Conservation (phyloP, 2,888 invertebrate species). For the Nebria brevicollis region DNA sequence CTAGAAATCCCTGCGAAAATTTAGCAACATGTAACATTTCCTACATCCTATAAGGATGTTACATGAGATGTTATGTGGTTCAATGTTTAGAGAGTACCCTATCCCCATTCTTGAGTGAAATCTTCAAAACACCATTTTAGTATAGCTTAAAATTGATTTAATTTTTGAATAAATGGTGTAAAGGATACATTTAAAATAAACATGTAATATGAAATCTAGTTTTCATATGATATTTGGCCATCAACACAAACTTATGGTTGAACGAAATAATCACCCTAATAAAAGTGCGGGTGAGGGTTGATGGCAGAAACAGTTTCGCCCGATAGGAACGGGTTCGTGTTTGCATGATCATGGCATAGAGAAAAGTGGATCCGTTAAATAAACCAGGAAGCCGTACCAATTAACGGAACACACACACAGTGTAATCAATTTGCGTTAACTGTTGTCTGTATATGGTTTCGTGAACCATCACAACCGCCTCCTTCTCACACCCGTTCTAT, state of each 20-base stretch:
- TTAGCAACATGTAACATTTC: too few relatives aligned
- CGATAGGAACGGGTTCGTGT: slow-evolving; percentile 5
- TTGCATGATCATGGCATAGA: slow-evolving; percentile 23
- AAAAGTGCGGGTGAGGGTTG: neutral
- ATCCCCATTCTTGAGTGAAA: too few relatives aligned
- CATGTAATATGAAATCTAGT: too few relatives aligned
- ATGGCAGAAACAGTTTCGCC: neutral
- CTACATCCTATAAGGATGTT: too few relatives aligned
- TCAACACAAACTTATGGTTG: too few relatives aligned
- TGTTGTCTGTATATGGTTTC: slow-evolving; percentile 15
- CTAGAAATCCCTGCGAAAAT: too few relatives aligned
- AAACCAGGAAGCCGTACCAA: slow-evolving; percentile 22
- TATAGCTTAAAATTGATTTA: neutral
- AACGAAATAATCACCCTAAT: too few relatives aligned
- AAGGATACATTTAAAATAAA: too few relatives aligned
- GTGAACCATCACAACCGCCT: slow-evolving; percentile 4
- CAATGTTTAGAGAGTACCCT: too few relatives aligned
- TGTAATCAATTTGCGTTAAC: slow-evolving; percentile 42
- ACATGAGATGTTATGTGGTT: too few relatives aligned
- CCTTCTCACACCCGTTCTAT: neutral
- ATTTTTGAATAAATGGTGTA: neutral
- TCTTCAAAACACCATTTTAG: too few relatives aligned
- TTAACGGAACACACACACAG: slow-evolving; percentile 25
- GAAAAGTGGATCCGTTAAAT: slow-evolving; percentile 25
- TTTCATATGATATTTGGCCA: too few relatives aligned